Base-by-base conservation (phyloP, 2,888 invertebrate species). In the Isoperla grammatica region DNA sequence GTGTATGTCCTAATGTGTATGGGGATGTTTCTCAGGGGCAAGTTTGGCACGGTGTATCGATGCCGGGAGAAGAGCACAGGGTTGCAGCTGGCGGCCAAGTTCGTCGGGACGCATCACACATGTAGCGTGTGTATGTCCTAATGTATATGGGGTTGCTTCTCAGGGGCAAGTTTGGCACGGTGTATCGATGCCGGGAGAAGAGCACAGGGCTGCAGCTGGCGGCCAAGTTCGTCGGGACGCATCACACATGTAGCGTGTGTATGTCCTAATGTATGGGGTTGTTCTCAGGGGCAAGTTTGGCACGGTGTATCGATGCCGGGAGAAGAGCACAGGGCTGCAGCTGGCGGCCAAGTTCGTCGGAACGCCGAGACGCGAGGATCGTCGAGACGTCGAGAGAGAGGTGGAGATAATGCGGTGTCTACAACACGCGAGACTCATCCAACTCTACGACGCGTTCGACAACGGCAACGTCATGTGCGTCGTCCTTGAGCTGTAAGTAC, bases 161-260 rank as follows among this genome's bases (percentile, higher is more conserved):
- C n/a, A 97, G 97, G 71, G 97, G 97, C 4, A 96, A 96, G 81
- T 97, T 97, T 76, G 97, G 97, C 62, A 95, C 94, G 40, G 97
- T 98, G 43, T 96, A 92, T 78, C 85, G 87, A 71, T 97, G 96
- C 76, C 83, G 82, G 56, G 95, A 97, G 75, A 90, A 89, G 74
- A 77, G 79, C 57, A 87, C 87, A 0, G 88, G 89, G 0, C 76
- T 92, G 56, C 82, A 85, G 68, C 78, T 97, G 68, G 97, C 97
- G 1, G 96, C 95, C 1, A 98, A 98, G 78, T 89, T 95, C 73
- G 91, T 98, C 66, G 86, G 86, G 46, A 88, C 91, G 54, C 85
- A 84, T 62, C 84, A n/a, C n/a, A n/a, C n/a, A n/a, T n/a, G n/a
- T n/a, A n/a, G n/a, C n/a, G n/a, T n/a, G n/a, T n/a, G n/a, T n/a